Conservation (phyloP, 2,888 invertebrate species). For the Callyntrura sp. region DNA sequence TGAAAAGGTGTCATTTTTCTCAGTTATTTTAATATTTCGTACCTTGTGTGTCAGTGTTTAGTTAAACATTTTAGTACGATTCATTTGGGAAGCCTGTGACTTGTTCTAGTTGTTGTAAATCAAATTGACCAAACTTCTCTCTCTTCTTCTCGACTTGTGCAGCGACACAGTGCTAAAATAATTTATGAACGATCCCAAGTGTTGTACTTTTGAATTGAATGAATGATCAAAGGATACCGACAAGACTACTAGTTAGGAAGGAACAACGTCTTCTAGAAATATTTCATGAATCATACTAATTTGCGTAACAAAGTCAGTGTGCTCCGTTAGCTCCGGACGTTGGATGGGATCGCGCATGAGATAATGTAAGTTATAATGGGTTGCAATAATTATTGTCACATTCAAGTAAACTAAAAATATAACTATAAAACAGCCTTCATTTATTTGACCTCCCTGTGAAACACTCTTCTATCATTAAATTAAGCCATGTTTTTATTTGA, state of each 20-base stretch:
- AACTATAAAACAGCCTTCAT: no score
- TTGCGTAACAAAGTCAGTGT: conserved; percentile 25
- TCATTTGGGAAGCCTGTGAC: background rate
- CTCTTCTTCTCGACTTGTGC: background rate
- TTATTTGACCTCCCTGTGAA: no score
- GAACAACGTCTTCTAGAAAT: background rate
- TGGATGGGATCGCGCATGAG: conserved; percentile 30
- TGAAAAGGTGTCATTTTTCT: conserved; percentile 64
- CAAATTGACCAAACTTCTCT: background rate
- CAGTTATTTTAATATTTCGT: conserved; percentile 24
- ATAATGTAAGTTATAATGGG: background rate
- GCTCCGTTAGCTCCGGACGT: background rate
- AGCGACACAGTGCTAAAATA: background rate
- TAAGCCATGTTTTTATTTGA: no score
- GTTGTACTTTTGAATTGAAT: conserved; percentile 7
- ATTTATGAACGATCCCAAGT: conserved; percentile 18
- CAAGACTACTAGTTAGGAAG: background rate
- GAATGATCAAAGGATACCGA: conserved; percentile 50
- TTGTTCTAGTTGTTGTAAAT: conserved; percentile 13
- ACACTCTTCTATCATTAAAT: no score
- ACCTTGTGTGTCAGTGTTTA: background rate
- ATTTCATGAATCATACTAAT: conserved; percentile 19
- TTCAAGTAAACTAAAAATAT: background rate
- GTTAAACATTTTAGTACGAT: background rate
- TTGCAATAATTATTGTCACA: background rate